Evolutionary conservation across 2,113 vertebrate species (phyloP).

Genomic region (Amphiprion ocellaris): DNA sequence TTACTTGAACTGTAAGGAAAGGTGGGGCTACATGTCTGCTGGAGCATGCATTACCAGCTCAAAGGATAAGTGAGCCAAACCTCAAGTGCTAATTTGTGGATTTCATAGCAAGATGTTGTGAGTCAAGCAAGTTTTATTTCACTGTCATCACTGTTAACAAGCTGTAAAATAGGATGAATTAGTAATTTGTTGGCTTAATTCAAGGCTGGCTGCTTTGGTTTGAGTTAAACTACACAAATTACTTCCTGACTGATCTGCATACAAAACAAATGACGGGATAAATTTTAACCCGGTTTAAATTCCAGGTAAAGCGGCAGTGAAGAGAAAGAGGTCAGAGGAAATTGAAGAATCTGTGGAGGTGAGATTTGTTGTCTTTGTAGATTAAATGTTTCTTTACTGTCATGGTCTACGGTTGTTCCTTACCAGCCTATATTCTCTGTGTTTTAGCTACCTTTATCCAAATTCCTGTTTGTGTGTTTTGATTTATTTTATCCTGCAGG

Average conservation of each 20-base stretch:
- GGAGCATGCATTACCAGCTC: too few relatives aligned
- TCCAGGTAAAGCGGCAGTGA: constrained; percentile 67
- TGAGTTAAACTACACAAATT: too few relatives aligned
- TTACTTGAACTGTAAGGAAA: too few relatives aligned
- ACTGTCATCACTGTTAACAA: too few relatives aligned
- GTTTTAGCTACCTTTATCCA: neutral
- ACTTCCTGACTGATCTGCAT: neutral
- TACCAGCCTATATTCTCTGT: neutral
- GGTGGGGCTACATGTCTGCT: too few relatives aligned
- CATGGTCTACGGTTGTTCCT: neutral
- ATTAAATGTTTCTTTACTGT: neutral
- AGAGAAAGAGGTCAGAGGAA: constrained; percentile 76
- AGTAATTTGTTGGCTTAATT: too few relatives aligned
- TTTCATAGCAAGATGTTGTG: too few relatives aligned
- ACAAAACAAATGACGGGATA: neutral
- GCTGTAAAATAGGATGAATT: too few relatives aligned
- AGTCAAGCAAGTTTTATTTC: too few relatives aligned
- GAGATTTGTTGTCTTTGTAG: constrained; percentile 23
- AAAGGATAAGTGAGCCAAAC: too few relatives aligned
- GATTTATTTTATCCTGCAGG: constrained; percentile 24
- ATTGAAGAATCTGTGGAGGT: constrained; percentile 71
- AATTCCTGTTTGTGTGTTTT: neutral
- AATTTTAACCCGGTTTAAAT: neutral
- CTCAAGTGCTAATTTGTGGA: too few relatives aligned
- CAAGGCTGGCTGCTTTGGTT: too few relatives aligned